Conservation (phyloP, 1,140 invertebrate genomes). For the Zaprionus kolodkinae region DNA sequence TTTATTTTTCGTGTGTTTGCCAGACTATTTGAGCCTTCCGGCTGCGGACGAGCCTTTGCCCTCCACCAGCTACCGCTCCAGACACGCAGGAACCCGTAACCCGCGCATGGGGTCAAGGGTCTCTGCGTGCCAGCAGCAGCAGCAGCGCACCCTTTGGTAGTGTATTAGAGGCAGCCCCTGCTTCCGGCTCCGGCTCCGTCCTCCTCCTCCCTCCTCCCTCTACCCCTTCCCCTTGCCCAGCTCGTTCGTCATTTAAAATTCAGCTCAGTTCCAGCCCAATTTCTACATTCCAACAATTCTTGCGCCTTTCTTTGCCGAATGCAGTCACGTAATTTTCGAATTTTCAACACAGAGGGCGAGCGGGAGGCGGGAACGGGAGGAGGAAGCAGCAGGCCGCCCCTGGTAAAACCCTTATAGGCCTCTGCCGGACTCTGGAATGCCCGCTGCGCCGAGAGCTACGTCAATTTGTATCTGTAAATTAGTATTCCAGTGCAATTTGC, state of each 20-base stretch:
- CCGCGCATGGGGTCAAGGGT: constrained; percentile 40
- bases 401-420: constrained; percentile 11
- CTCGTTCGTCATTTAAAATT: constrained; percentile 70
- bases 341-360: constrained; percentile 58
- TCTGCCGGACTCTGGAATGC: constrained; percentile 31
- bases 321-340: constrained; percentile 81
- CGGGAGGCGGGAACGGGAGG: no score
- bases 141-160: constrained; percentile 3
- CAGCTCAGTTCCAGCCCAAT: constrained; percentile 73
- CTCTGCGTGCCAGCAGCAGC: constrained; percentile 30
- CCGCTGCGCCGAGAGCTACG: constrained; percentile 59
- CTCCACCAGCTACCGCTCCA: not conserved
- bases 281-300: constrained; percentile 78
- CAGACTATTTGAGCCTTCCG: constrained; percentile 42
- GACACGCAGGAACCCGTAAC: constrained; percentile 39
- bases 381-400: constrained; percentile 33
- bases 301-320: constrained; percentile 68
- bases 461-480: constrained; percentile 82
- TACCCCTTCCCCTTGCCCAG: not conserved
- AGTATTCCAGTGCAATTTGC: constrained; percentile 80
- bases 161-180: constrained; percentile 44
- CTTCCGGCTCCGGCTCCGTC: not conserved
- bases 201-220: not conserved
- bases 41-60: constrained; percentile 7
- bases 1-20: constrained; percentile 49